Percentiles rank a stretch among this genome's conserved stretches.
Evolutionary conservation across 1,140 invertebrate genomes (phyloP).

Genomic region (Lycorma delicatula): DNA sequence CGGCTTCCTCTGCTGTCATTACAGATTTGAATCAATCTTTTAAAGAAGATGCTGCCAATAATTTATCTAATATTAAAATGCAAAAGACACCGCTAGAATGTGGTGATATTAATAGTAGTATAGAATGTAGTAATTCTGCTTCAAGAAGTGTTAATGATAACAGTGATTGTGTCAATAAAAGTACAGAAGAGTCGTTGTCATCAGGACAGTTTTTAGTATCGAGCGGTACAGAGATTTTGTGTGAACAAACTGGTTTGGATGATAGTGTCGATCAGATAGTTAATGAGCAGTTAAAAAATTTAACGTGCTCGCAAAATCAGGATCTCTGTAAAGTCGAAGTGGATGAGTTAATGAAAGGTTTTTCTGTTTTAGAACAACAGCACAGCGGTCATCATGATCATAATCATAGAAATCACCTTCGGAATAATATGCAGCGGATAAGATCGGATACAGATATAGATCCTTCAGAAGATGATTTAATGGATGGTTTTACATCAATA

Average conservation of each 20-base stretch:
- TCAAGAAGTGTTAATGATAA: background rate
- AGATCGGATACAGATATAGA: background rate
- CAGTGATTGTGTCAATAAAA: background rate
- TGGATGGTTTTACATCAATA: slow-evolving; percentile 9
- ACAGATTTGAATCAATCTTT: too few relatives aligned
- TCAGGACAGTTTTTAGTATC: background rate
- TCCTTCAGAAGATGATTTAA: slow-evolving; percentile 8
- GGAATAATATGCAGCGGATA: too few relatives aligned
- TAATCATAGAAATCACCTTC: too few relatives aligned
- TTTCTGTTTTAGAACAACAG: slow-evolving; percentile 4
- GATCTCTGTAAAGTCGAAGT: slow-evolving; percentile 1
- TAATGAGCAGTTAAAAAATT: slow-evolving; percentile 9
- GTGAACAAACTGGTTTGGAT: background rate
- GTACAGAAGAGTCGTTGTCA: background rate
- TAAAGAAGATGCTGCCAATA: too few relatives aligned
- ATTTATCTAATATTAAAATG: too few relatives aligned
- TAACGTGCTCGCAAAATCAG: background rate
- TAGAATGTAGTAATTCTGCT: background rate
- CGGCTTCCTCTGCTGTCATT: too few relatives aligned
- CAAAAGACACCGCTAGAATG: background rate
- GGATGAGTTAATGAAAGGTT: slow-evolving; percentile 14
- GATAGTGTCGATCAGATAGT: slow-evolving; percentile 11
- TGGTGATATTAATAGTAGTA: background rate
- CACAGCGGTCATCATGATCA: background rate
- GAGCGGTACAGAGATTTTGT: slow-evolving; percentile 9